Base-by-base conservation (phyloP, 2,113 vertebrate species). In the Orycteropus afer region DNA sequence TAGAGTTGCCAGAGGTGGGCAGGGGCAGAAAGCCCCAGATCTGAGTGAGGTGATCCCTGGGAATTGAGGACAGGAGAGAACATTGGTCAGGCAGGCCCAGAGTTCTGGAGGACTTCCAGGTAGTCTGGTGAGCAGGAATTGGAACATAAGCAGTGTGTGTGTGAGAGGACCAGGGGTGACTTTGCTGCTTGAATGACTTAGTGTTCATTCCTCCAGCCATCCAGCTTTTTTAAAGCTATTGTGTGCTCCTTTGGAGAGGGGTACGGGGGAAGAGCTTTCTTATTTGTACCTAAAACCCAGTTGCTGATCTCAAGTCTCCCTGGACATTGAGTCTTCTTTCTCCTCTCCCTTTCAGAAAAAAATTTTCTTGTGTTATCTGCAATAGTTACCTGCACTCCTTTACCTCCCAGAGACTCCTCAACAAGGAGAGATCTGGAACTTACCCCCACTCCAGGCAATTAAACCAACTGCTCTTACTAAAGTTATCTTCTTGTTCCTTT, bases 81-180 rank as follows among this genome's bases (percentile, higher is more conserved):
- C 5, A 34, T 25, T 3, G 3, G 23, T 74, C 40, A 71, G 40
- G 23, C n/a, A n/a, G n/a, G 10, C 3, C 42, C 34, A 4, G 29
- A 32, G 40, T 47, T 86, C 34, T 42, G 15, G 79, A n/a, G 10
- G 25, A 34, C 11, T 34, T 63, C 0, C 0, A 2, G 5, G 32
- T 51, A 25, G 5, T 2, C 37, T n/a, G 37, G 22, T 49, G 34
- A 45, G 59, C 25, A 59, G 32, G 86, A 76, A 51, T 3, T 1
- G 5, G 69, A 37, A 3, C 1, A 8, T 51, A n/a, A 63, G 59
- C n/a, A 13, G 37, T 67, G 29, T 23, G 15, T 8, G 3, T 32
- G 14, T 1, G 10, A 20, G 47, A 17, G 34, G 0, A 0, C 9
- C 73, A 15, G 17, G 22, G 2, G 13, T n/a, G 57, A 74, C 6